Base-by-base conservation (phyloP, 2,113 vertebrate genomes). In the Prolemur simus region DNA sequence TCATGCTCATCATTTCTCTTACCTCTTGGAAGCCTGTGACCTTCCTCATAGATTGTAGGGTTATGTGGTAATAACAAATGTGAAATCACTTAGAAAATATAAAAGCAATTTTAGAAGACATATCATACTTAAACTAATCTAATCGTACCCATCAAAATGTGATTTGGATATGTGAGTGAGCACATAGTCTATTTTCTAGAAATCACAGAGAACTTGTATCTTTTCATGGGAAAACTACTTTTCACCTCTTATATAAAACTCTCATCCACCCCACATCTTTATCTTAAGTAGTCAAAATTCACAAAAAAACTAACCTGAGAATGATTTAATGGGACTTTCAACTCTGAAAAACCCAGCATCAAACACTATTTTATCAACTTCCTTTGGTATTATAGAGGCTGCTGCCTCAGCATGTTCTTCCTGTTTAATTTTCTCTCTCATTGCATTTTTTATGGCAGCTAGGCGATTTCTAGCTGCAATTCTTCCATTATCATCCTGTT, bases 271-370 rank as follows among this genome's bases (percentile, higher is more conserved):
- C 25, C 13, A 90, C 73, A 73, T 71, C 88, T 21, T 93, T 87
- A 76, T 90, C 39, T n/a, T 80, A 37, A 74, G n/a, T 81, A 82
- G 56, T 34, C 37, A 54, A 54, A 54, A 54, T 96, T 73, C 78
- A 60, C 39, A 97, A 34, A 25, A 80, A 68, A 73, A 98, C 98
- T 76, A 94, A 99, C 99, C 99, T 97, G 98, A 25, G 42, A 98
- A 98, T 6, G 96, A 95, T 95, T 99, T 99, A 66, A 98, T 98
- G 11, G 99, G 99, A 83, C 99, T 99, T 98, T 99, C 99, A 89
- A 99, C 98, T 95, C 98, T 98, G 98, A 99, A 99, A 98, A 99
- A 99, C 5, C 99, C 99, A 0, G 98, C 99, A 42, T 99, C 98
- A 80, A 99, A 99, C 60, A 99, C 98, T 78, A 99, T 98, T 87